A percentile compares a stretch with the other conserved stretches of the same genome.
phyloP scores from a whole-genome alignment of 2,888 invertebrate species.

The Drosophila anomelani region DNA sequence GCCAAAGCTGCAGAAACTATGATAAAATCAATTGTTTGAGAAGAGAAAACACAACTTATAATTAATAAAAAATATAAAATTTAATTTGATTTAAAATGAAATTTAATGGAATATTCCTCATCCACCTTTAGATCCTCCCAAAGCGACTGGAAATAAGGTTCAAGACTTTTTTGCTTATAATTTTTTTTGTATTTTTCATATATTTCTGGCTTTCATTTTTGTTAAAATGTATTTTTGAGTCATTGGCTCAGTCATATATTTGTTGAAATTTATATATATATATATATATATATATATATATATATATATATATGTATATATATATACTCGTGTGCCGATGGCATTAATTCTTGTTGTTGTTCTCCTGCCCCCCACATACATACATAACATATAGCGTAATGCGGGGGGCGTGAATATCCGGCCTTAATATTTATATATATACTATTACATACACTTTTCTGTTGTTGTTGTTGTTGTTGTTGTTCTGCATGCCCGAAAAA shows the following conservation, averaged over 20 bases:
- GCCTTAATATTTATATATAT: slow-evolving; percentile 27
- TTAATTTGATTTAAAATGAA: background rate
- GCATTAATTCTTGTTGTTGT: slow-evolving; percentile 21
- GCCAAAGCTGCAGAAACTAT: too few species aligned
- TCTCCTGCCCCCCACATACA: slow-evolving; percentile 13
- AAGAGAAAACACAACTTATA: too few species aligned
- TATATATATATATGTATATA: slow-evolving; percentile 2
- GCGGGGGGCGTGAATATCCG: slow-evolving; percentile 16
- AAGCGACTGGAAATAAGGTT: background rate
- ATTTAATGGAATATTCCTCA: background rate
- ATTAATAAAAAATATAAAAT: too few species aligned
- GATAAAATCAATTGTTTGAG: too few species aligned
- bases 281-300: slow-evolving; percentile 41
- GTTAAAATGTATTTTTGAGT: slow-evolving; percentile 82
- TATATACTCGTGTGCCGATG: slow-evolving; percentile 32
- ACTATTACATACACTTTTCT: slow-evolving; percentile 27
- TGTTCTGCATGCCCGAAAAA: slow-evolving; percentile 20
- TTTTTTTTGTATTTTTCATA: slow-evolving; percentile 45
- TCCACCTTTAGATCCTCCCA: too few species aligned
- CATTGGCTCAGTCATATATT: slow-evolving; percentile 83
- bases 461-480: background rate
- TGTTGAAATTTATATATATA: slow-evolving; percentile 64
- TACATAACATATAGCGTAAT: slow-evolving; percentile 20
- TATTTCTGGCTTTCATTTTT: slow-evolving; percentile 58
- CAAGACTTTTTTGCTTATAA: slow-evolving; percentile 6